Evolutionary conservation across 2,113 vertebrate genomes (phyloP), one percentile per base, ranked within the genome.

Genomic region (Catharus bicknelli): DNA sequence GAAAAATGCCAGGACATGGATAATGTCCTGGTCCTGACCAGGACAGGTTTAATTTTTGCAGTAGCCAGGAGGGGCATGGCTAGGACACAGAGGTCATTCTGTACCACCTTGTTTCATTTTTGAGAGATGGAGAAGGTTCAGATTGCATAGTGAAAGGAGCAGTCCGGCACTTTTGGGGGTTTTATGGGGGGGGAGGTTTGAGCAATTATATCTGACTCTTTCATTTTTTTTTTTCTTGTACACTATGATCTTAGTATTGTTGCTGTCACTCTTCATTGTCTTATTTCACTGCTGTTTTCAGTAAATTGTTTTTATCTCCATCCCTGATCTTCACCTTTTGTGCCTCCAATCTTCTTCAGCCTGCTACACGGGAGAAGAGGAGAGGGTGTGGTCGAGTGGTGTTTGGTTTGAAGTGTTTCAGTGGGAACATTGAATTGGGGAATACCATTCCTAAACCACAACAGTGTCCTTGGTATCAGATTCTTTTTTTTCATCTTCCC

Each of bases 161-260:
- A 38, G 11, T 38, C 47, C 14, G 18, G 18, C 42, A 12, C 34
- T 47, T 51, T 47, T 38, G 22, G 22, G 27, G 15, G 40, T 55
- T 84, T 18, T 22, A 7, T 18, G 18, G 4, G 5, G 27, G 11
- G 14, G 8, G 18, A 47, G 17, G 22, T 64, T 47, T 78, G n/a
- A 54, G 19, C 40, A 69, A 47, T 62, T 0, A 0, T 38, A 18
- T 38, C 48, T 43, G 32, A 51, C 14, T 76, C 0, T 0, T 12
- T 48, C 5, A n/a, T 47, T 59, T 48, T 12, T 43, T 27, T 17
- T 18, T 27, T 36, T 40, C 47, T 53, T 54, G 13, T 32, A 38
- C 17, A 14, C 50, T 34, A 20, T 53, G 22, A 45, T 76, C 7
- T n/a, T 61, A 61, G 9, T 86, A 20, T 70, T 40, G 29, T 42